Percentiles rank a stretch among this genome's conserved stretches.
phyloP scores from a whole-genome alignment of 2,797 vertebrate species.

The Chelidonichthys spinosus region DNA sequence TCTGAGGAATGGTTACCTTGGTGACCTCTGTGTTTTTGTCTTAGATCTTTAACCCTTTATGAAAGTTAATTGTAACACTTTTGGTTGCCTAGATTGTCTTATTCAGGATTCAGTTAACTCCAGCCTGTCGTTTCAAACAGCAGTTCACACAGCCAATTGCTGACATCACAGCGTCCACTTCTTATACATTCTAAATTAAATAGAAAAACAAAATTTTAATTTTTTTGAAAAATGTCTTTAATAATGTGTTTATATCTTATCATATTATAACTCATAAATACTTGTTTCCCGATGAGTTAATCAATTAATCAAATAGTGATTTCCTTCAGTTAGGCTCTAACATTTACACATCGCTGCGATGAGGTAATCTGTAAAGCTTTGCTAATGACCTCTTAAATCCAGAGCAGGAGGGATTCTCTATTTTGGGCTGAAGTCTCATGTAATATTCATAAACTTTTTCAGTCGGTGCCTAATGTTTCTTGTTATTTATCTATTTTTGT shows the following conservation, averaged over 20 bases:
- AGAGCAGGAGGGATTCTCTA: slow-evolving; percentile 73
- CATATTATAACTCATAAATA: neutral
- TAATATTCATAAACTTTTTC: slow-evolving; percentile 80
- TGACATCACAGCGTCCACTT: too few relatives aligned
- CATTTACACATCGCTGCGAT: slow-evolving; percentile 42
- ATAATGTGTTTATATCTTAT: neutral
- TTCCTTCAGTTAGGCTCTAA: slow-evolving; percentile 19
- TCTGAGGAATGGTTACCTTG: too few relatives aligned
- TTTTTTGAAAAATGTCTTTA: neutral
- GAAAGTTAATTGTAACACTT: too few relatives aligned
- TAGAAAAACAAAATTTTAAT: neutral
- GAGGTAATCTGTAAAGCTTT: slow-evolving; percentile 64
- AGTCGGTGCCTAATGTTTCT: slow-evolving; percentile 59
- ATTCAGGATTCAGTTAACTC: too few relatives aligned
- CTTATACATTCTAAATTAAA: too few relatives aligned
- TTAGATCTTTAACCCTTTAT: too few relatives aligned
- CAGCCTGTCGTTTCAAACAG: too few relatives aligned
- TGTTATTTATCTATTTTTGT: slow-evolving; percentile 63
- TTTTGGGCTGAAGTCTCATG: slow-evolving; percentile 79
- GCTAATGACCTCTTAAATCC: slow-evolving; percentile 72
- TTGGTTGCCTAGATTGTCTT: too few relatives aligned
- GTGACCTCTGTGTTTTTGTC: too few relatives aligned
- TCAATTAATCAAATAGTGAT: neutral
- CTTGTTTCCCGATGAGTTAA: neutral
- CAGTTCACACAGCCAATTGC: too few relatives aligned